These are phyloP conservation scores for Oxycera nigricornis DNA, from an alignment of 2,888 invertebrate genomes.

Conservation along the genomic window DNA sequence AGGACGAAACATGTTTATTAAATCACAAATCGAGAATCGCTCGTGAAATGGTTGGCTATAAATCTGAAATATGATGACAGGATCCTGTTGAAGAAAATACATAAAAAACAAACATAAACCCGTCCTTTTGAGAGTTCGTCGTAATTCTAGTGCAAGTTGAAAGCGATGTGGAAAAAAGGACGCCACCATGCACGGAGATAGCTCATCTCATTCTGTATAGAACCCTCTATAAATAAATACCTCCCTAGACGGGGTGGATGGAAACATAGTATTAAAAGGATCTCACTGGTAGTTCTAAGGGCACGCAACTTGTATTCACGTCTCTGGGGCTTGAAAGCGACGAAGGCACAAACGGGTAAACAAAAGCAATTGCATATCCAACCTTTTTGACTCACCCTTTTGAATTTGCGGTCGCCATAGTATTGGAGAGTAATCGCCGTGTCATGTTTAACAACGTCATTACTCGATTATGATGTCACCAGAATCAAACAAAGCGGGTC, in stretches of 20 bases:
- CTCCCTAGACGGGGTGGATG: neutral
- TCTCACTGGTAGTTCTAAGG: neutral
- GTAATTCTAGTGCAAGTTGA: neutral
- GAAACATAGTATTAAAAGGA: neutral
- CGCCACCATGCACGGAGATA: neutral
- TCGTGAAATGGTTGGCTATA: slow-evolving; percentile 29
- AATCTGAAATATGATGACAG: slow-evolving; percentile 39
- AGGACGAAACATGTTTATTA: slow-evolving; percentile 34
- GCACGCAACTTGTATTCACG: neutral
- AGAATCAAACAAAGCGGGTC: slow-evolving; percentile 34
- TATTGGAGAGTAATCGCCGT: slow-evolving; percentile 40
- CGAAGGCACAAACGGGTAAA: slow-evolving; percentile 9
- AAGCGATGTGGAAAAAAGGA: neutral
- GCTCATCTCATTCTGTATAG: neutral
- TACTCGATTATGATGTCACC: slow-evolving; percentile 43
- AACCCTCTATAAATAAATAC: neutral
- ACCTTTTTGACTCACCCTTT: slow-evolving; percentile 39
- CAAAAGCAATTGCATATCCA: neutral
- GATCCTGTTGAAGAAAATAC: slow-evolving; percentile 3
- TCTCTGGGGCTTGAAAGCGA: neutral
- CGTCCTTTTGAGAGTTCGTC: slow-evolving; percentile 3
- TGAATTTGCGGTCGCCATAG: slow-evolving; percentile 42
- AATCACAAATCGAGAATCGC: slow-evolving; percentile 17
- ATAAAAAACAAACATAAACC: slow-evolving; percentile 15
- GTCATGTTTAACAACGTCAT: slow-evolving; percentile 38